Evolutionary conservation across 2,113 vertebrate species (phyloP).

Genomic region (Oreochromis aureus): DNA sequence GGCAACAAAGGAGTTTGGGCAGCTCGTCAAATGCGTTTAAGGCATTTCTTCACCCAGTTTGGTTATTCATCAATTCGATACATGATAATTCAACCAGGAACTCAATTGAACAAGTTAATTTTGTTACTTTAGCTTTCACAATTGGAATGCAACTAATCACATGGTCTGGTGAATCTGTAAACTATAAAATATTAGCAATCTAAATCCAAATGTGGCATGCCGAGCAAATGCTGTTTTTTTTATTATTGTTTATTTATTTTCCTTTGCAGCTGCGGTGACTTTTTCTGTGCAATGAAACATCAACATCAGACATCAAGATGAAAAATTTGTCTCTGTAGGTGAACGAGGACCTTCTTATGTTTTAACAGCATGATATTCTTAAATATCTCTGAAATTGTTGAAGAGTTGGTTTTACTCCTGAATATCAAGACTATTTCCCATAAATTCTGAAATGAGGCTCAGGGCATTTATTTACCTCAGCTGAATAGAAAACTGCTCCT

Average conservation of each 20-base stretch:
- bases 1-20: neutral
- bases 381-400: neutral
- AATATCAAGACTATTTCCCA: neutral
- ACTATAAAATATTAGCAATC: slow-evolving; percentile 5
- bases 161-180: slow-evolving; percentile 27
- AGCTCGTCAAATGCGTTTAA: neutral
- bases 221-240: neutral
- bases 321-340: slow-evolving; percentile 3
- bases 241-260: neutral
- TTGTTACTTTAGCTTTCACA: neutral
- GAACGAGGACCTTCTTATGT: slow-evolving; percentile 40
- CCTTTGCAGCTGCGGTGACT: neutral
- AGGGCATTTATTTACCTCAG: neutral
- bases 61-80: neutral
- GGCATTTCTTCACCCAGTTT: neutral
- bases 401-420: neutral
- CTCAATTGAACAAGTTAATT: neutral
- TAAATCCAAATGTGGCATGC: neutral
- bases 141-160: slow-evolving; percentile 25
- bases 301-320: slow-evolving; percentile 29
- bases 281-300: slow-evolving; percentile 4
- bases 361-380: neutral
- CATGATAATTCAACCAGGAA: slow-evolving; percentile 1
- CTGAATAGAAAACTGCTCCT: neutral
- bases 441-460: neutral